These are phyloP conservation scores for Eilema sororculum DNA, from an alignment of 2,888 invertebrate genomes.

Conservation along the genomic window DNA sequence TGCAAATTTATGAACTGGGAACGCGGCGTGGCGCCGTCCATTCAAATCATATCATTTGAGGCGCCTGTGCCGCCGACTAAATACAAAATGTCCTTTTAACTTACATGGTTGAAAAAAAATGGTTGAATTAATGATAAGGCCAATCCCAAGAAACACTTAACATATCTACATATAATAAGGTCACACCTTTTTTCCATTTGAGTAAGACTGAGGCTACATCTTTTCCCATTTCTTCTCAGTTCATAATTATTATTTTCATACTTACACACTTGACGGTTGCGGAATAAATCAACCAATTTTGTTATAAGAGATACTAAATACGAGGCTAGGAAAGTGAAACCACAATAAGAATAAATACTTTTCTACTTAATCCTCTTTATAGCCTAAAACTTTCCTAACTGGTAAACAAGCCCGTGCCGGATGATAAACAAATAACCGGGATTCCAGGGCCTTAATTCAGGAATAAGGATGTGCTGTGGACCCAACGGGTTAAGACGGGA, in stretches of 20 bases:
- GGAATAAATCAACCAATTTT: neutral
- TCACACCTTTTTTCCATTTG: neutral
- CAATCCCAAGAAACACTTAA: neutral
- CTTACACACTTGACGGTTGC: neutral
- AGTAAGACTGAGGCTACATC: neutral
- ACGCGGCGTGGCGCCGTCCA: slow-evolving; percentile 30
- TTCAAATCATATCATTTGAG: slow-evolving; percentile 45
- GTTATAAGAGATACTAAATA: too few relatives aligned
- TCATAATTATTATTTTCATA: neutral
- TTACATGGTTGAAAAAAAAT: slow-evolving; percentile 30
- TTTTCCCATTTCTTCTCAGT: neutral
- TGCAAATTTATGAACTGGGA: slow-evolving; percentile 42
- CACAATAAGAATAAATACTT: neutral
- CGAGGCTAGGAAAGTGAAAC: neutral
- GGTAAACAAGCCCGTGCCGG: neutral
- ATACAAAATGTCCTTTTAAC: slow-evolving; percentile 27
- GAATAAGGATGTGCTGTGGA: neutral
- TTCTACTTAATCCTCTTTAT: neutral
- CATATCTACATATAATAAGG: neutral
- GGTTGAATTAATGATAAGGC: slow-evolving; percentile 28
- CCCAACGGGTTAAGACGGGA: neutral
- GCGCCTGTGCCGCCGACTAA: slow-evolving; percentile 22
- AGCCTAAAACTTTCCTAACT: too few relatives aligned
- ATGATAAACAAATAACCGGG: neutral
- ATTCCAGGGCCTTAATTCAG: neutral